Percentiles rank a stretch among this genome's conserved stretches.
Conservation (phyloP, 2,888 invertebrate species). For the Plebejus melissa region DNA sequence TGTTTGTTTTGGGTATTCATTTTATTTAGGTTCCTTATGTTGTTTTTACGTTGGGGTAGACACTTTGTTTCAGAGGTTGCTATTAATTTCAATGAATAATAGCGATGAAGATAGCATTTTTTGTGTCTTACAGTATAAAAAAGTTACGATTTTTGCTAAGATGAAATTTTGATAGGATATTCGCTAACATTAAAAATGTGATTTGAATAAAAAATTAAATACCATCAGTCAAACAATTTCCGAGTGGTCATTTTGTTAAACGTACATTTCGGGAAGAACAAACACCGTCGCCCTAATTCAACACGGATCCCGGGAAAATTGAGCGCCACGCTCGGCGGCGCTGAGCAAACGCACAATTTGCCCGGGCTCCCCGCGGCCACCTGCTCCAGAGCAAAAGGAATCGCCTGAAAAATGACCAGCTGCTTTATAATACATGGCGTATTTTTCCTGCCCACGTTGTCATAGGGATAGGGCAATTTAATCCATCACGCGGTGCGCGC, state of each 20-base stretch:
- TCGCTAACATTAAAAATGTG: neutral
- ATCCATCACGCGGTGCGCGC: conserved; percentile 73
- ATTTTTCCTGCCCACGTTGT: conserved; percentile 77
- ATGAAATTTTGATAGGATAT: no score
- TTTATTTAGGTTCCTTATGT: conserved; percentile 2
- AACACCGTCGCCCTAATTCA: conserved; percentile 58
- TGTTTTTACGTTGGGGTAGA: neutral
- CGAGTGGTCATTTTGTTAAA: conserved; percentile 29
- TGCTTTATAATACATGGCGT: conserved; percentile 75
- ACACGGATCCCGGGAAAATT: conserved; percentile 63
- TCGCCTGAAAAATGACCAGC: conserved; percentile 78
- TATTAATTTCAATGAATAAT: neutral
- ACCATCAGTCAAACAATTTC: conserved; percentile 31
- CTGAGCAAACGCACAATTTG: conserved; percentile 62
- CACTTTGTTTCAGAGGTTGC: neutral
- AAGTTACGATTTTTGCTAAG: no score
- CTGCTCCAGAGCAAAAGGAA: conserved; percentile 75
- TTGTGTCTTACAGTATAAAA: no score
- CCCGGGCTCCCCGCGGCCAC: conserved; percentile 49
- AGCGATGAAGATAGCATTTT: no score
- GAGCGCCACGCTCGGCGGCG: conserved; percentile 58
- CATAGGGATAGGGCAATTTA: conserved; percentile 79
- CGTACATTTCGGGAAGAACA: conserved; percentile 41
- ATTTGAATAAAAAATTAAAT: conserved; percentile 28
- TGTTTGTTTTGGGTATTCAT: conserved; percentile 25